Base-by-base conservation (phyloP, 2,113 vertebrate genomes). In the Lepus europaeus region DNA sequence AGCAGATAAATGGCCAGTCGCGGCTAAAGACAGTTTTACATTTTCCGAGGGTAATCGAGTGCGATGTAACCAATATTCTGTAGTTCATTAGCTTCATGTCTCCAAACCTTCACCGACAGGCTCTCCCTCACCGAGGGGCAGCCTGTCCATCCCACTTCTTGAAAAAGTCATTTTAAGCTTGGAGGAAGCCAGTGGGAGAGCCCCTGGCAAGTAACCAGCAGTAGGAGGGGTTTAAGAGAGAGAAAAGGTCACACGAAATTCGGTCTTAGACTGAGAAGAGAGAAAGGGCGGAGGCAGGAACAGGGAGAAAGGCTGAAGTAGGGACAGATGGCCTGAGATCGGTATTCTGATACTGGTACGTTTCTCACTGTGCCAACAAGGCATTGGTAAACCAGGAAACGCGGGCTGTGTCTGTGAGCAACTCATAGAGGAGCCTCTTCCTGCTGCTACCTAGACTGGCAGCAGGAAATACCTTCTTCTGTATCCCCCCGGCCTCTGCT, bases 21-120 rank as follows among this genome's bases (percentile, higher is more conserved):
- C n/a, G 31, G 59, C 92, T 92, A 25, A 93, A 95, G 96, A 95
- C 91, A 92, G 73, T 90, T 96, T 96, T 96, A 94, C 95, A 89
- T 96, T 95, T 96, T 86, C 88, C 61, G 78, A 74, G 90, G 74
- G 95, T 97, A 96, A 95, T 95, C 95, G 96, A 95, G 95, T 95
- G 96, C 95, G 97, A 97, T 96, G 70, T 93, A 94, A 90, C 96
- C 86, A 93, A 93, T 97, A 97, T 92, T 95, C 94, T 49, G 93
- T 59, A 97, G 94, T 93, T 97, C 96, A 96, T 97, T 96, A 98
- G 93, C 82, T 73, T 91, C 80, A 0, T 36, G 64, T 93, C 94
- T 96, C 51, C 90, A 93, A 83, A 95, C 82, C 94, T 97, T 95
- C 89, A 76, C 88, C 84, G 93, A 73, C 73, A 31, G 49, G 36